These are phyloP conservation scores for Phthorimaea operculella DNA, from an alignment of 1,140 invertebrate species.

Conservation along the genomic window DNA sequence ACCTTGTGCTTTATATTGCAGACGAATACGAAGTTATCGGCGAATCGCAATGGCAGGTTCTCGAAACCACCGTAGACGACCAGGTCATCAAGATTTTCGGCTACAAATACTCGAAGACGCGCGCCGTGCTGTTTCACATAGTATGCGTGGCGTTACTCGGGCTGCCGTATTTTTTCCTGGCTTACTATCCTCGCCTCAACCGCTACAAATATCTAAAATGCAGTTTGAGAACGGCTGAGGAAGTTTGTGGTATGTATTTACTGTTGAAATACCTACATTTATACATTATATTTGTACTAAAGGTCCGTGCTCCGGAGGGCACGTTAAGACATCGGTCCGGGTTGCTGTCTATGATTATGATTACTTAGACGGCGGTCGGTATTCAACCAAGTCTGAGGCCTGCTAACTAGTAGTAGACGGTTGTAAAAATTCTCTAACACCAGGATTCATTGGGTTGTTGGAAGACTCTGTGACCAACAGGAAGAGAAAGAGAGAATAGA, in stretches of 20 bases:
- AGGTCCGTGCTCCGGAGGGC: too few species aligned
- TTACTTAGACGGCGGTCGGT: too few species aligned
- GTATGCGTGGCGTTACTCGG: constrained; percentile 59
- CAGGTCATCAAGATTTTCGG: constrained; percentile 63
- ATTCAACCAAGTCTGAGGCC: too few species aligned
- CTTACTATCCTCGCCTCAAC: constrained; percentile 63
- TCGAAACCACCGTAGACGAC: constrained; percentile 60
- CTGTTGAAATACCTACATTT: too few species aligned
- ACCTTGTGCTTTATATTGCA: constrained; percentile 34
- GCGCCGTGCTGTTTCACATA: constrained; percentile 58
- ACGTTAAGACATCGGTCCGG: too few species aligned
- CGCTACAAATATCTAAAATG: constrained; percentile 65
- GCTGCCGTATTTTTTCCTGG: constrained; percentile 65
- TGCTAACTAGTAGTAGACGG: too few species aligned
- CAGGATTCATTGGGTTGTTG: too few species aligned
- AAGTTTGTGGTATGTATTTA: constrained; percentile 61
- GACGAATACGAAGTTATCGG: constrained; percentile 68
- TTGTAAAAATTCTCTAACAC: too few species aligned
- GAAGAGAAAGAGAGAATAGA: too few species aligned
- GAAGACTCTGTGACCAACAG: too few species aligned
- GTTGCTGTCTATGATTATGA: too few species aligned
- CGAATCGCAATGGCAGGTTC: constrained; percentile 61
- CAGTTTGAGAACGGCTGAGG: constrained; percentile 61
- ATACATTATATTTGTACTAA: too few species aligned
- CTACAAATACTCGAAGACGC: constrained; percentile 54